phyloP scores from a whole-genome alignment of 2,113 vertebrate species.

The Condylura cristata region DNA sequence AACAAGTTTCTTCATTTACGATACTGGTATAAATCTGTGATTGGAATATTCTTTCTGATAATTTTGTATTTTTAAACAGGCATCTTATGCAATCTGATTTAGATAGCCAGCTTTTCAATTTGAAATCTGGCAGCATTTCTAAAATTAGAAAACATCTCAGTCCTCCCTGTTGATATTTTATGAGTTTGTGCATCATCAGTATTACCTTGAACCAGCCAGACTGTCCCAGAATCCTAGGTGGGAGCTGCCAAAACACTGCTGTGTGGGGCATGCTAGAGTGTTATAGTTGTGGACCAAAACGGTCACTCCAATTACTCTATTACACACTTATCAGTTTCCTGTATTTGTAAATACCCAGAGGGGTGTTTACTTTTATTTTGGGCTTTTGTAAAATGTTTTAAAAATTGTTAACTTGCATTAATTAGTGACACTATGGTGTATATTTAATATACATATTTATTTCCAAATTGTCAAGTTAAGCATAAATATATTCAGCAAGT shows the following conservation, averaged over 20 bases:
- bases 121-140: neutral
- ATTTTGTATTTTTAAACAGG: neutral
- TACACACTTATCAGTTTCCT: neutral
- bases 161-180: neutral
- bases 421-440: neutral
- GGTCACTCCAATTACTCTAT: neutral
- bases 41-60: neutral
- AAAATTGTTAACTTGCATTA: neutral
- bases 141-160: neutral
- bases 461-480: neutral
- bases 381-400: neutral
- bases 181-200: neutral
- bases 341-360: neutral
- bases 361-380: neutral
- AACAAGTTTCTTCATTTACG: neutral
- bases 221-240: neutral
- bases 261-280: rapidly evolving
- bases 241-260: neutral
- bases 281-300: neutral
- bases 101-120: neutral
- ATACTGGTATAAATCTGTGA: neutral
- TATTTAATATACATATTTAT: neutral
- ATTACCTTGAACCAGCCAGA: neutral
- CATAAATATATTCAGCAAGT: neutral
- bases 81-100: neutral